phyloP scores from a whole-genome alignment of 2,113 vertebrate genomes.

The Phylloscopus trochiloides region DNA sequence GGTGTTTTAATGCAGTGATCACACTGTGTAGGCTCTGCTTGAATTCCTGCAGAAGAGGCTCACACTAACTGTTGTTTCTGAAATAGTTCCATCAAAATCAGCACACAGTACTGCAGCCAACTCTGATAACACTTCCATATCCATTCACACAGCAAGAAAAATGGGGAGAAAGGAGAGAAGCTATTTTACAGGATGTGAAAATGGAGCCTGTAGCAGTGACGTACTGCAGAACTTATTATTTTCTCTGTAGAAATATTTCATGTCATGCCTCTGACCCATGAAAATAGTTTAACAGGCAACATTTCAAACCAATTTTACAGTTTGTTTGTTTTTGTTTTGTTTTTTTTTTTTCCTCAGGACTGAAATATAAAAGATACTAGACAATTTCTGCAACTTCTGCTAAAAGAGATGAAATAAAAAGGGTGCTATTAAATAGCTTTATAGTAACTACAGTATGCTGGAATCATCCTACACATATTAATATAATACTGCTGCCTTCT shows the following conservation, averaged over 20 bases:
- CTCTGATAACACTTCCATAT: not conserved
- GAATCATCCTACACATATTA: not conserved
- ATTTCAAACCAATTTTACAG: constrained; percentile 26
- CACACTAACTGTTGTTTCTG: not conserved
- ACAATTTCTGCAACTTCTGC: constrained; percentile 15
- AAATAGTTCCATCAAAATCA: constrained; percentile 31
- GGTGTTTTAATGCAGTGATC: not conserved
- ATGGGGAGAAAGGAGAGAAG: not conserved
- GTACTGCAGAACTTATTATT: constrained; percentile 2
- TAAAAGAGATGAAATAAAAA: constrained; percentile 26
- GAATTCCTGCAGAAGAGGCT: not conserved
- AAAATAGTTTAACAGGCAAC: constrained; percentile 40
- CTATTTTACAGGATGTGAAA: constrained; percentile 19
- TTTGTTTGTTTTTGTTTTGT: too few relatives aligned
- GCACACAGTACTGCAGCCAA: not conserved
- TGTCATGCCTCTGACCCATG: constrained; percentile 23
- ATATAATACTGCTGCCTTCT: not conserved
- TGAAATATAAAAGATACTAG: constrained; percentile 8
- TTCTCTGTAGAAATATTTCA: constrained; percentile 39
- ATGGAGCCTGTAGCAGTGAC: not conserved
- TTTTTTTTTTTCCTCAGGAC: not conserved
- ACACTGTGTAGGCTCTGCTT: not conserved
- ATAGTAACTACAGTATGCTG: not conserved
- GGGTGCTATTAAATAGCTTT: not conserved
- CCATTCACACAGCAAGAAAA: constrained; percentile 20